A percentile compares a stretch with the other conserved stretches of the same genome.
These are phyloP conservation scores for Poicephalus gulielmi DNA, from an alignment of 2,113 vertebrate species.

Conservation along the genomic window DNA sequence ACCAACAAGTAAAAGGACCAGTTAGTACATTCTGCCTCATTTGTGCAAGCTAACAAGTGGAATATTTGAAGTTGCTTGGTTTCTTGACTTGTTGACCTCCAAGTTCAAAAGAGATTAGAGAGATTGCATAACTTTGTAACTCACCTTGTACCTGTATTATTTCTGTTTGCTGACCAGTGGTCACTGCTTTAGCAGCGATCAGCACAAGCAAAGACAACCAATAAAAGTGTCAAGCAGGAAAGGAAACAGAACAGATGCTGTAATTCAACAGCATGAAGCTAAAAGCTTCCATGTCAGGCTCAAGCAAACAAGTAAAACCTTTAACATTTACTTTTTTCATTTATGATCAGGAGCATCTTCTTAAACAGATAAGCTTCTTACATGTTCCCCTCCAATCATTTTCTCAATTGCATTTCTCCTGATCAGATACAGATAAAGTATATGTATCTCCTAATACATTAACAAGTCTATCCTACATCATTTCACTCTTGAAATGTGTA, in stretches of 20 bases:
- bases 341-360: background rate
- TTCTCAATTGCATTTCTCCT: background rate
- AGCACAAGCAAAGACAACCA: background rate
- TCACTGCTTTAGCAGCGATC: background rate
- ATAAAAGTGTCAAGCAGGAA: background rate
- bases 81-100: background rate
- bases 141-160: background rate
- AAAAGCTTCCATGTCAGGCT: background rate
- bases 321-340: background rate
- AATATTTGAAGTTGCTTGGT: background rate
- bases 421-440: background rate
- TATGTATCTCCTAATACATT: background rate
- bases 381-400: background rate
- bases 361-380: background rate
- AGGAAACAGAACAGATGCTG: background rate
- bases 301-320: background rate
- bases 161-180: background rate
- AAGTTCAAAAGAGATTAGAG: background rate
- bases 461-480: background rate
- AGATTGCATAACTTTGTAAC: background rate
- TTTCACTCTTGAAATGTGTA: background rate
- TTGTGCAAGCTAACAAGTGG: background rate
- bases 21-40: background rate
- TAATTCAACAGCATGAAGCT: background rate
- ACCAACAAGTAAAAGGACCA: background rate